These are phyloP conservation scores for Chlamydotis undulata DNA, from an alignment of 2,113 vertebrate genomes.

Conservation along the genomic window DNA sequence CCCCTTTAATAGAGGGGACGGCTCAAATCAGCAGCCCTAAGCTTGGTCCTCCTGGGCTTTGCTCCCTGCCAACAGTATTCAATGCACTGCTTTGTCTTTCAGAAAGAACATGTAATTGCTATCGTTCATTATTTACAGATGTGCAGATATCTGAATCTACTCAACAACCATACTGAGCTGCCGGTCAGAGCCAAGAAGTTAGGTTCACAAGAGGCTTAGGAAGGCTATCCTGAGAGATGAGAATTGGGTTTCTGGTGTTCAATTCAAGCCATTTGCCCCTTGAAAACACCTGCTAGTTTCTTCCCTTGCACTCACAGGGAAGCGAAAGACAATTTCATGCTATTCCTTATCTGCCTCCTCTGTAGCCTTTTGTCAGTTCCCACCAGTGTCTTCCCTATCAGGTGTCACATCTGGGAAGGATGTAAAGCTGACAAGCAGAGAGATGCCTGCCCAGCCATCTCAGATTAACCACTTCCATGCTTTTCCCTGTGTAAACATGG, in stretches of 20 bases:
- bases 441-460: neutral
- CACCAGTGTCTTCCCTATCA: conserved; percentile 49
- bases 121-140: conserved; percentile 59
- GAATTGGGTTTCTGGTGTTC: conserved; percentile 50
- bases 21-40: conserved; percentile 19
- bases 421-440: conserved; percentile 17
- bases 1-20: neutral
- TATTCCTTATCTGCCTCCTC: conserved; percentile 55
- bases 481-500: neutral
- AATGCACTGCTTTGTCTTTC: conserved; percentile 58
- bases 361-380: conserved; percentile 40
- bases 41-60: conserved; percentile 28
- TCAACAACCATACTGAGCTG: conserved; percentile 15
- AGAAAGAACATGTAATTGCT: conserved; percentile 19
- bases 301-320: conserved; percentile 39
- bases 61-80: conserved; percentile 51
- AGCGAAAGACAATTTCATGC: conserved; percentile 69
- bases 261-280: conserved; percentile 14
- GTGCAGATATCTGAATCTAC: conserved; percentile 53
- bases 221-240: conserved; percentile 34
- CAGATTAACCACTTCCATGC: conserved; percentile 47
- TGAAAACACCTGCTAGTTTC: conserved; percentile 67
- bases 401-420: conserved; percentile 52
- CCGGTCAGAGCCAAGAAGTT: conserved; percentile 2
- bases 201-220: conserved; percentile 48